Conservation (phyloP, 2,797 vertebrate genomes). For the Eulemur albifrons region DNA sequence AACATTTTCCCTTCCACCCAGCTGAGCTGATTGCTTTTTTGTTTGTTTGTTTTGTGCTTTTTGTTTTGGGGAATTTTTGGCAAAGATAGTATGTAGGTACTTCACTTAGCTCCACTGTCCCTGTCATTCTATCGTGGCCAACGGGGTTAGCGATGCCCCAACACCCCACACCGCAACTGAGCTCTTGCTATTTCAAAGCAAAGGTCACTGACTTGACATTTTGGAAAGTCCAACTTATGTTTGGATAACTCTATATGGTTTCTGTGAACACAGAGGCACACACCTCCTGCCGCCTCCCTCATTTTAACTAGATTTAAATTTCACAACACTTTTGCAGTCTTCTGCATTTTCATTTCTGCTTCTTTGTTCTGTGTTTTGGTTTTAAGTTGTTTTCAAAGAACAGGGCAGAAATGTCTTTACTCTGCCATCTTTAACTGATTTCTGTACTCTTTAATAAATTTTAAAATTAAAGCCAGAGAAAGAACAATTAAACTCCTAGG, state of each 20-base stretch:
- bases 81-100: background rate
- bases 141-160: background rate
- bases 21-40: background rate
- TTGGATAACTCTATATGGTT: background rate
- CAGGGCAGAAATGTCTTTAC: background rate
- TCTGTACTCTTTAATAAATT: background rate
- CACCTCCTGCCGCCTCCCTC: background rate
- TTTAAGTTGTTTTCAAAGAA: conserved; percentile 54
- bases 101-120: background rate
- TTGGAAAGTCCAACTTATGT: background rate
- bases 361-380: conserved; percentile 29
- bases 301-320: background rate
- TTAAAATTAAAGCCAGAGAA: conserved; percentile 41
- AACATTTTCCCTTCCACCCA: background rate
- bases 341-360: conserved; percentile 25
- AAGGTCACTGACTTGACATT: background rate
- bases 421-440: conserved; percentile 33
- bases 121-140: background rate
- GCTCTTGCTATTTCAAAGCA: background rate
- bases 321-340: background rate
- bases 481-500: background rate
- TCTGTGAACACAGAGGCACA: background rate
- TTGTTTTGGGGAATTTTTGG: background rate
- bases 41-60: background rate
- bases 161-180: background rate